Conservation (phyloP, 1,140 invertebrate genomes). For the Zaprionus gabonicus region DNA sequence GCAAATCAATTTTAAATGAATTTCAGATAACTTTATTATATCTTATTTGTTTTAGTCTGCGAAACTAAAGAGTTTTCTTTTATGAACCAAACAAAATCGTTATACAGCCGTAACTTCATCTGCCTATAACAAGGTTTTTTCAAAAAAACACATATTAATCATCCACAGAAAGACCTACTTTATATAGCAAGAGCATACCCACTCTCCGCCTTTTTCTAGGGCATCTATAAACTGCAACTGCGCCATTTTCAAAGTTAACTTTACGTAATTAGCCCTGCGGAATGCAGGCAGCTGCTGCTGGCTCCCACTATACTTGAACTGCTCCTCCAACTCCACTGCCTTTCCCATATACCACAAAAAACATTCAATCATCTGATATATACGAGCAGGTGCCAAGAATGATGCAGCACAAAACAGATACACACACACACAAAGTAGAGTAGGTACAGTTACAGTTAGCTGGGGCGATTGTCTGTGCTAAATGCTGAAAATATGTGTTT, state of each 20-base stretch:
- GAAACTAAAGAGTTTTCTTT: background rate
- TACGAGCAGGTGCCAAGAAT: conserved; percentile 41
- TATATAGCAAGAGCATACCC: background rate
- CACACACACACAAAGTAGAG: background rate
- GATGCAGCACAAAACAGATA: conserved; percentile 17
- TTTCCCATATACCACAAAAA: background rate
- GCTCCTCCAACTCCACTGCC: background rate
- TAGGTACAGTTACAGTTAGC: conserved; percentile 17
- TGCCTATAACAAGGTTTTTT: too few relatives aligned
- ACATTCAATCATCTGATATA: conserved; percentile 28
- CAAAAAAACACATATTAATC: too few relatives aligned
- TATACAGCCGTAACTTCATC: background rate
- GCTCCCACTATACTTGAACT: conserved; percentile 5
- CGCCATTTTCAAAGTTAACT: conserved; percentile 37
- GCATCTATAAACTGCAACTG: conserved; percentile 30
- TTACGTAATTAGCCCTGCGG: conserved; percentile 37
- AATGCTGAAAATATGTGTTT: conserved; percentile 23
- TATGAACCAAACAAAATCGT: background rate
- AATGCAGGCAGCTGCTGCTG: conserved; percentile 24
- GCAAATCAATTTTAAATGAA: too few relatives aligned
- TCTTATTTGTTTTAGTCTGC: too few relatives aligned
- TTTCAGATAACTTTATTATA: too few relatives aligned
- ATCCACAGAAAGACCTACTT: too few relatives aligned
- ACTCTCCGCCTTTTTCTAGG: background rate
- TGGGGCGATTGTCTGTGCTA: conserved; percentile 16